Evolutionary conservation across 2,113 vertebrate genomes (phyloP), one percentile per base, ranked within the genome.

Genomic region (Chascanopsetta lugubris): DNA sequence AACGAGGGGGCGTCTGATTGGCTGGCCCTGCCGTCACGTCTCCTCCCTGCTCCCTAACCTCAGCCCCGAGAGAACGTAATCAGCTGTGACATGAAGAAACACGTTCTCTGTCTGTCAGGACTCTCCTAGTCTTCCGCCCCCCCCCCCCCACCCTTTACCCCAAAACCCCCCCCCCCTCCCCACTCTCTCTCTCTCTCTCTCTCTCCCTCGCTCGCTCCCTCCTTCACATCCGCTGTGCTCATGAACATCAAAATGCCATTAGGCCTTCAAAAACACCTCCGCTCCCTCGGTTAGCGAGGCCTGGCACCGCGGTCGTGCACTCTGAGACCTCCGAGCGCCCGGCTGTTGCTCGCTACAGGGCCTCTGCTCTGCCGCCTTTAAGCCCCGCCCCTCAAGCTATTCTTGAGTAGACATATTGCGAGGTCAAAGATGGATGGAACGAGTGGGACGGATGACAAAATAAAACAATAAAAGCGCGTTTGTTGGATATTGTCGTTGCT

Each of bases 241-340:
- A 91, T 94, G 94, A 96, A 98, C 96, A 98, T 96, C 94, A 95
- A 98, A 98, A 98, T 94, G 94, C 94, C 95, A 98, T 99, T 98
- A 97, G 95, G 90, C 80, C 75, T 88, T 93, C 90, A 88, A 89
- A 90, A 90, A 92, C 90, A 91, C 90, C 89, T 90, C 83, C 67
- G 84, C 74, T 91, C 88, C 88, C 87, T 75, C 25, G 79, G 82
- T 74, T 79, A 73, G 80, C 55, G 8, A 50, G 78, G 71, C 77
- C 84, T 87, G 49, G 70, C 83, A 58, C 82, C 24, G 80, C 54
- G 66, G 80, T 45, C 59, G 46, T 77, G 80, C 83, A 83, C 82
- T 86, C 79, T 55, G 76, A 85, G 83, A 84, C 76, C 80, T 75
- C 79, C 7, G 72, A 82, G 87, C 56, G 62, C n/a, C 84, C 53